Evolutionary conservation across 2,888 invertebrate genomes (phyloP).

Genomic region (Syrphus vitripennis): DNA sequence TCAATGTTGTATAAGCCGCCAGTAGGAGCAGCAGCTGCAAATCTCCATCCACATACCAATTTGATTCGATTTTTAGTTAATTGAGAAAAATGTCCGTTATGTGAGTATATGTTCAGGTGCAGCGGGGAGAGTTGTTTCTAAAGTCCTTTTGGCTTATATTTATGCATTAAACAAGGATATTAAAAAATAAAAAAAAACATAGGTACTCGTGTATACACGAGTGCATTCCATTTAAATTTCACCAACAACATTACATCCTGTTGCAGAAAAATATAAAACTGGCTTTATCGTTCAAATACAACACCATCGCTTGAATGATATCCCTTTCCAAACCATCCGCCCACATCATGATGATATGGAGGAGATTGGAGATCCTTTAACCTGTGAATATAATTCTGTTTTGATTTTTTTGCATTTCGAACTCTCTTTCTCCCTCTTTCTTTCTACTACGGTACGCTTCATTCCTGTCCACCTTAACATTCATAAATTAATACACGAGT

Average conservation of each 20-base stretch:
- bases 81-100: conserved; percentile 7
- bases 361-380: neutral
- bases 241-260: conserved; percentile 18
- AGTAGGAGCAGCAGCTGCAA: too few relatives aligned
- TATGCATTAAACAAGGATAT: conserved; percentile 12
- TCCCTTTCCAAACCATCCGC: neutral
- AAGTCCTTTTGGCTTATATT: neutral
- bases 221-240: conserved; percentile 40
- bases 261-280: conserved; percentile 11
- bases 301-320: neutral
- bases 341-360: neutral
- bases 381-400: neutral
- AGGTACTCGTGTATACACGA: neutral
- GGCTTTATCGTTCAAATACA: conserved; percentile 3
- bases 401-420: neutral
- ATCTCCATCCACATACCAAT: neutral
- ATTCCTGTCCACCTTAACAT: conserved; percentile 20
- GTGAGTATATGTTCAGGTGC: neutral
- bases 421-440: too few relatives aligned
- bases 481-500: conserved; percentile 45
- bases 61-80: conserved; percentile 17
- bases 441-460: conserved; percentile 3
- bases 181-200: neutral
- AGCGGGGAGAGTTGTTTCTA: neutral
- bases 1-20: neutral